Base-by-base conservation (phyloP, 1,140 invertebrate species). In the Mamestra configurata region DNA sequence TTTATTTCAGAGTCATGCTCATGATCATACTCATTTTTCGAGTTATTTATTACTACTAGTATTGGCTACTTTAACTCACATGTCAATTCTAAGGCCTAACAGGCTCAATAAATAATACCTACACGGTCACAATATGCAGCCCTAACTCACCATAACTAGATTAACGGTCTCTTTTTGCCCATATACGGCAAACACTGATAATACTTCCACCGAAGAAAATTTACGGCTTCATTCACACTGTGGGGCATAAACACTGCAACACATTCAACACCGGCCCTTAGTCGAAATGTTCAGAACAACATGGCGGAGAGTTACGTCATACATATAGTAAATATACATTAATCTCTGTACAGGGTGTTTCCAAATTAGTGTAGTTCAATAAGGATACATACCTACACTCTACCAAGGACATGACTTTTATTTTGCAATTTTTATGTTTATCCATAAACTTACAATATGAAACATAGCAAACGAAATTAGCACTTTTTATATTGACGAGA, bases 181-280 rank as follows among this genome's bases (percentile, higher is more conserved):
- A 46, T 70, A 70, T 49, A 70, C 13, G 66, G 66, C 31, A 24
- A 27, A 43, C 24, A 40, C 40, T 46, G 61, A 66, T 70, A 70
- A 49, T 70, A 43, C 66, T 37, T 22, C 37, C 22, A 46, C 11
- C 2, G 22, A 27, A 46, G 11, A 3, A 1, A 49, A 70, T 70
- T 70, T 70, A 70, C 66, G 40, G 37, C 22, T 46, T 35, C 40
- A 70, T 70, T 70, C 66, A 70, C 61, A 66, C 61, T 13, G 61
- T 40, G 61, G 18, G 35, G 61, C 61, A 66, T 66, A 66, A 66
- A 66, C 53, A 57, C 35, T 40, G 18, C 61, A 10, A 40, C n/a
- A 31, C 18, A 20, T 18, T 66, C 35, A 22, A 20, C 18, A 66
- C 35, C 18, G 61, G 61, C 61, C 61, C 61, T 66, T 66, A 66